These are phyloP conservation scores for Sussaba pulchella DNA, from an alignment of 2,888 invertebrate species.

Conservation along the genomic window DNA sequence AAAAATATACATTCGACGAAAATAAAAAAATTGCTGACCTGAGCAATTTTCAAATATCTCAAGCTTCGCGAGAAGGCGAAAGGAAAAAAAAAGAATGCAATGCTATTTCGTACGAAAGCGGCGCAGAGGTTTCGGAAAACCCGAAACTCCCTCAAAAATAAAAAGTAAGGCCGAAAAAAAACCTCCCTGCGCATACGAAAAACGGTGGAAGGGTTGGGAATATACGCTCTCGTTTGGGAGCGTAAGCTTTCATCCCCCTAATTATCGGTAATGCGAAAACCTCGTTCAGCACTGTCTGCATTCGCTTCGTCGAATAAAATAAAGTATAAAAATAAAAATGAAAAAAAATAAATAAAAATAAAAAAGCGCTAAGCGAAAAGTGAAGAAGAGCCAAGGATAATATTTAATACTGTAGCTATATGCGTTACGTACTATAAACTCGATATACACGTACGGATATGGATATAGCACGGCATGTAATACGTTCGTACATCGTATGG, in stretches of 20 bases:
- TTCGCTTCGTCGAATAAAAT: conserved; percentile 55
- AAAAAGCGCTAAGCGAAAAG: conserved; percentile 52
- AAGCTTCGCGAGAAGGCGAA: no score
- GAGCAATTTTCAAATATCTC: no score
- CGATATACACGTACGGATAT: conserved; percentile 52
- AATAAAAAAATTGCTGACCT: background rate
- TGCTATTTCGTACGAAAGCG: background rate
- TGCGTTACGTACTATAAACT: conserved; percentile 32
- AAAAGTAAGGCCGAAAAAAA: conserved; percentile 6
- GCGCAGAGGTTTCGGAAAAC: background rate
- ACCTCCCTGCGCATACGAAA: conserved; percentile 7
- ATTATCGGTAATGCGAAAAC: conserved; percentile 63
- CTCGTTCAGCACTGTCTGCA: conserved; percentile 50
- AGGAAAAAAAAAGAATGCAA: background rate
- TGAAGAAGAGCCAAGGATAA: conserved; percentile 59
- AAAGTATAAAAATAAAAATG: conserved; percentile 39
- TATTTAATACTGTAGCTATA: conserved; percentile 53
- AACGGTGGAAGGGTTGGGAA: conserved; percentile 13
- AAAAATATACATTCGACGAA: background rate
- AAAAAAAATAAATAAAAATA: conserved; percentile 30
- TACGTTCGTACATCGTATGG: conserved; percentile 10
- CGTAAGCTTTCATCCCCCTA: conserved; percentile 49
- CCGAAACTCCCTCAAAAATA: background rate
- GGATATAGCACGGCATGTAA: conserved; percentile 4
- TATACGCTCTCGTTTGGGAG: background rate